phyloP scores from a whole-genome alignment of 1,140 invertebrate genomes.

The Lepidurus packardi region DNA sequence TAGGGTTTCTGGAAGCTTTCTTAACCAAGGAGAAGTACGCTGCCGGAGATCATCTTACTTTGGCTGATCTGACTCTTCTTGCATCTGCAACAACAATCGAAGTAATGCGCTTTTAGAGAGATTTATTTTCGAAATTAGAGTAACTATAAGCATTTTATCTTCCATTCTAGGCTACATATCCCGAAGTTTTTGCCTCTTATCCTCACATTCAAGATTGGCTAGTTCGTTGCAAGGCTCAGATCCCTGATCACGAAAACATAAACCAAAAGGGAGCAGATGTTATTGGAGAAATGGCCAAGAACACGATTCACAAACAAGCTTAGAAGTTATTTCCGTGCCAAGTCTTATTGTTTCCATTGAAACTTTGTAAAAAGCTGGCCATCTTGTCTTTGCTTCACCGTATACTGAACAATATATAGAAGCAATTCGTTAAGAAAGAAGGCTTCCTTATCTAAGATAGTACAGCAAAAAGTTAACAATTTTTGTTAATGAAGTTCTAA shows the following conservation, averaged over 20 bases:
- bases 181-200: conserved; percentile 55
- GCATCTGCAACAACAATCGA: conserved; percentile 31
- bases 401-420: no score
- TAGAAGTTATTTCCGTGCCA: conserved; percentile 2
- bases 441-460: no score
- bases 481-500: no score
- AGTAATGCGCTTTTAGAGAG: conserved; percentile 23
- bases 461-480: no score
- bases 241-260: conserved; percentile 64
- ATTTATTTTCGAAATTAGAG: background rate
- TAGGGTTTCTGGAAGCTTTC: conserved; percentile 44
- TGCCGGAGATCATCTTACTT: conserved; percentile 40
- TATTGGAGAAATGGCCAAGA: conserved; percentile 46
- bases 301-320: conserved; percentile 33
- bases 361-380: background rate
- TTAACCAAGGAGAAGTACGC: conserved; percentile 44
- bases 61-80: conserved; percentile 28
- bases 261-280: conserved; percentile 50
- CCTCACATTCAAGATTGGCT: conserved; percentile 60
- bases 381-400: no score
- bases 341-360: background rate
- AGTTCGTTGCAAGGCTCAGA: conserved; percentile 57
- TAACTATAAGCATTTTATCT: background rate
- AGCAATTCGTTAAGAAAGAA: no score
- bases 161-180: conserved; percentile 53